Base-by-base conservation (phyloP, 1,140 invertebrate genomes). In the Pogonus chalceus region DNA sequence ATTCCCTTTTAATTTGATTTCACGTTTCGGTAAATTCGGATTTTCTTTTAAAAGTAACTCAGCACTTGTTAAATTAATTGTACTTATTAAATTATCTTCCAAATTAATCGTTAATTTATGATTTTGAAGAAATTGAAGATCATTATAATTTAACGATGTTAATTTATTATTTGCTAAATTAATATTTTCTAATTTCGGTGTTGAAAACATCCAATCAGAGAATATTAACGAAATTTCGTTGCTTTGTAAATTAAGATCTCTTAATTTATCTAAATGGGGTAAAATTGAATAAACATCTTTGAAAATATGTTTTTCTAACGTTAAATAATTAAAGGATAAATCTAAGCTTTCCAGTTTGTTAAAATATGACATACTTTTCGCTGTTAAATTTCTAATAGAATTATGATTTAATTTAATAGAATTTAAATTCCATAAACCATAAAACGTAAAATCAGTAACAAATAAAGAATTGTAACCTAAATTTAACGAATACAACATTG, bases 401-500 rank as follows among this genome's bases (percentile, higher is more conserved):
- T 55, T 55, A 2, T 55, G 16, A 1, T 46, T 14, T 23, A 56
- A 49, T 21, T 49, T 23, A 21, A 56, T 12, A 21, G 48, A 14
- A 23, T 35, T 35, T 22, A 56, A 37, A 35, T 49, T 56, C 48
- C 20, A 51, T 23, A 14, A 56, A 54, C 22, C 50, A 31, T 2
- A 1, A 14, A 49, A 23, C 12, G 47, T 23, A 49, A 16, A 35
- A 24, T 54, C 20, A 0, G 52, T 22, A 35, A 58, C 9, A 49
- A 12, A 2, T 26, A 58, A 20, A 20, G 35, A 1, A 47, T 58
- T 58, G 4, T 50, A 3, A 1, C 23, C 18, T 22, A 58, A 48
- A 23, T 49, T 31, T 21, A 58, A 47, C n/a, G 21, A 37, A 20
- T 35, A 18, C 10, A 86, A 66, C 55, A 79, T 79, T 22, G 62